These are phyloP conservation scores for Corticium candelabrum DNA, from an alignment of 37 sponge, comb jelly and placozoan species.

Conservation along the genomic window DNA sequence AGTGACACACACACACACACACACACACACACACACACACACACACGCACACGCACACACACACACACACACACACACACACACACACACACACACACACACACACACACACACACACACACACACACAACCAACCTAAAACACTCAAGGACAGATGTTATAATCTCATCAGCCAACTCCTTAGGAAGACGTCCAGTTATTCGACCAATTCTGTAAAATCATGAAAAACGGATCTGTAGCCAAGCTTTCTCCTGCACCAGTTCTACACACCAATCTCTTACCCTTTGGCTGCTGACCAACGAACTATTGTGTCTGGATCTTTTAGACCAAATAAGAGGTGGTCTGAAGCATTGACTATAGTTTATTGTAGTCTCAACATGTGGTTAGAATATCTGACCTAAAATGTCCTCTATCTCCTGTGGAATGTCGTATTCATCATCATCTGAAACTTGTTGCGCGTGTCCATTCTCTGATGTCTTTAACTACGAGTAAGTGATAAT, in stretches of 20 bases:
- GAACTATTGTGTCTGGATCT: constrained; percentile 90
- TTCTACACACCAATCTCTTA: constrained; percentile 6
- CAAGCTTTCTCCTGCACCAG: background rate
- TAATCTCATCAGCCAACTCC: constrained; percentile 72
- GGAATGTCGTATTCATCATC: constrained; percentile 45
- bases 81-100: constrained; percentile 12
- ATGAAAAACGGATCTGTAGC: background rate
- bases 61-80: background rate
- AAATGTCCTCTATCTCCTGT: constrained; percentile 25
- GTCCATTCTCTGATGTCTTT: too few species aligned
- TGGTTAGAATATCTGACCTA: too few species aligned
- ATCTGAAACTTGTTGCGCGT: too few species aligned
- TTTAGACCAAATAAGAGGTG: constrained; percentile 40
- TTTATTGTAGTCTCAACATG: too few species aligned
- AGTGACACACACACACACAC: constrained; percentile 57
- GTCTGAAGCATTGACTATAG: background rate
- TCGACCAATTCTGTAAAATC: constrained; percentile 54
- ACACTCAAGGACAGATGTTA: constrained; percentile 52
- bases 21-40: too few species aligned
- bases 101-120: background rate
- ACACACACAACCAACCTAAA: constrained; percentile 54
- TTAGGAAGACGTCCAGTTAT: constrained; percentile 63
- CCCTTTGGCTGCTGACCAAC: constrained; percentile 99
- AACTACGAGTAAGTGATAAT: too few species aligned
- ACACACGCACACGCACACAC: too few species aligned